Evolutionary conservation across 2,113 vertebrate genomes (phyloP).

Genomic region (Oryzias javanicus): DNA sequence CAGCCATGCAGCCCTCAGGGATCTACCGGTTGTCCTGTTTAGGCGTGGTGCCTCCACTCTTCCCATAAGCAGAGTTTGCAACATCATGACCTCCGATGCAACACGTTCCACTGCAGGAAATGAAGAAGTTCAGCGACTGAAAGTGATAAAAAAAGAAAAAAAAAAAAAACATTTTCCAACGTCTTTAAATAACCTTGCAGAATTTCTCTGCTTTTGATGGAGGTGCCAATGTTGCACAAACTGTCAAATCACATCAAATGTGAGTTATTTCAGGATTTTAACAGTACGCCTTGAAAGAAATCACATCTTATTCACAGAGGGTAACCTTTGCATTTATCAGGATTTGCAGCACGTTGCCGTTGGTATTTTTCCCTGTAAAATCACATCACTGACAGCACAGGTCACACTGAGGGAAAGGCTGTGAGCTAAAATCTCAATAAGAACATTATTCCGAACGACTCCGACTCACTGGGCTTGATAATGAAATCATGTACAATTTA

Average conservation of each 20-base stretch:
- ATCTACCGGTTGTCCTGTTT: too few species aligned
- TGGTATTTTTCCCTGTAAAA: constrained; percentile 14
- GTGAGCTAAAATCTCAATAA: constrained; percentile 27
- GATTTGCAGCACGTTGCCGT: constrained; percentile 7
- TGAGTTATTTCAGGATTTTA: constrained; percentile 1
- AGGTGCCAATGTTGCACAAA: background rate
- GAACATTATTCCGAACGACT: constrained; percentile 16
- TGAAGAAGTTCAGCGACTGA: too few species aligned
- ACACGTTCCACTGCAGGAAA: too few species aligned
- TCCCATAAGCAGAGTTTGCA: too few species aligned
- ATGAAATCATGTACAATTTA: constrained; percentile 37
- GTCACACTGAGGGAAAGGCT: constrained; percentile 25
- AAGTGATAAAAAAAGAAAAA: too few species aligned
- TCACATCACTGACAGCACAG: constrained; percentile 15
- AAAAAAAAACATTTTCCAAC: background rate
- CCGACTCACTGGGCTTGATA: constrained; percentile 31
- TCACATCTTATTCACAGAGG: constrained; percentile 8
- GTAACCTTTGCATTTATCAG: constrained; percentile 23
- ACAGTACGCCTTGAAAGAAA: constrained; percentile 22
- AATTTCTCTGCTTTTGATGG: constrained; percentile 3
- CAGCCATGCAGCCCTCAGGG: too few species aligned
- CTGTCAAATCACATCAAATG: constrained; percentile 1
- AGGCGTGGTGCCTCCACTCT: too few species aligned
- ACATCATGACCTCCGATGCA: too few species aligned
- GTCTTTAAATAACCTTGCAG: background rate